phyloP scores from a whole-genome alignment of 2,113 vertebrate species.

The Tragulus kanchil region DNA sequence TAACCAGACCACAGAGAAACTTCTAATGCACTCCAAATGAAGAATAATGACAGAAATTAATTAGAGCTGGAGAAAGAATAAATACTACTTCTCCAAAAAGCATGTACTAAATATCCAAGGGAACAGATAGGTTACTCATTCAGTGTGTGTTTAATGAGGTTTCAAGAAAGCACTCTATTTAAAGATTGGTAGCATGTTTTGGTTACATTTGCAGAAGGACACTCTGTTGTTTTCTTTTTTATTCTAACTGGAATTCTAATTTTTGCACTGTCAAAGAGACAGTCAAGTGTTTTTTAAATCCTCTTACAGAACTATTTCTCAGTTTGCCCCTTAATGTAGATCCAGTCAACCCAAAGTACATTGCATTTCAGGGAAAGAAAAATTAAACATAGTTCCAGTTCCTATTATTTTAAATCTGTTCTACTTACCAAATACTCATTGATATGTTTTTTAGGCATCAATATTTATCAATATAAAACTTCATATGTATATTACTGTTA shows the following conservation, averaged over 20 bases:
- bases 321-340: constrained; percentile 36
- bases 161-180: constrained; percentile 20
- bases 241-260: constrained; percentile 52
- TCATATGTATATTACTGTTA: not conserved
- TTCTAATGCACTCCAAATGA: not conserved
- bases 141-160: not conserved
- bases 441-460: not conserved
- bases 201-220: constrained; percentile 16
- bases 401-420: not conserved
- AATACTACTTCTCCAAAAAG: not conserved
- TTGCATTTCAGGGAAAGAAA: not conserved
- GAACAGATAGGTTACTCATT: not conserved
- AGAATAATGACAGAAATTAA: constrained; percentile 36
- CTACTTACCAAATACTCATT: not conserved
- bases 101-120: not conserved
- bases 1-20: not conserved
- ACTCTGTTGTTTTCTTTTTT: not conserved
- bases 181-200: not conserved
- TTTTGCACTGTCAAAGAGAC: constrained; percentile 6
- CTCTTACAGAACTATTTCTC: constrained; percentile 32
- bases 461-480: not conserved
- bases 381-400: not conserved
- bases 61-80: not conserved
- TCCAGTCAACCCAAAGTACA: not conserved
- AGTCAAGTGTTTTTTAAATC: constrained; percentile 4